Percentiles rank a stretch among this genome's conserved stretches.
Evolutionary conservation across 2,113 vertebrate species (phyloP).

Genomic region (Nothoprocta pentlandii): DNA sequence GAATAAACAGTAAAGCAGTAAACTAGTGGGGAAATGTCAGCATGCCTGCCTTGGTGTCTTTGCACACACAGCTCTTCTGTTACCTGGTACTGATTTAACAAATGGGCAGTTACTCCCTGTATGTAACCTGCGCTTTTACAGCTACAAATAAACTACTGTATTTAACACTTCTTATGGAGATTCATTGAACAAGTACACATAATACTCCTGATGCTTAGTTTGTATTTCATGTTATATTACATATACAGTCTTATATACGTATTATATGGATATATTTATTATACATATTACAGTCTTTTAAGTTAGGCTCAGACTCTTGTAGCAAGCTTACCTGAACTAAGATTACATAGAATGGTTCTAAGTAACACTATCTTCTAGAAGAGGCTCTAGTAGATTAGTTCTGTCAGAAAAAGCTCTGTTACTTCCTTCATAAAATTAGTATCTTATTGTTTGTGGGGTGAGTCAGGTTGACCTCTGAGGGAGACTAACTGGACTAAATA

Average conservation of each 20-base stretch:
- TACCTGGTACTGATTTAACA: background rate
- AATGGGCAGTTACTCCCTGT: constrained; percentile 40
- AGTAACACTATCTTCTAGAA: background rate
- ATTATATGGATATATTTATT: no score
- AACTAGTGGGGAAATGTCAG: background rate
- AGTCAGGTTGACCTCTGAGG: background rate
- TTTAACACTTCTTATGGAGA: background rate
- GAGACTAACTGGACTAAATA: background rate
- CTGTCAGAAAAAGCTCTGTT: background rate
- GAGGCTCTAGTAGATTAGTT: background rate
- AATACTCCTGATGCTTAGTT: background rate
- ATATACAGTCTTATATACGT: background rate
- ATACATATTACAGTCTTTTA: background rate
- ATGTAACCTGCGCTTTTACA: constrained; percentile 39
- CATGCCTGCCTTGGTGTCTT: constrained; percentile 9
- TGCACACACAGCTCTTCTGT: background rate
- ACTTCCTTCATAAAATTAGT: background rate
- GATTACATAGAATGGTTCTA: background rate
- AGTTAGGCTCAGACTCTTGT: background rate
- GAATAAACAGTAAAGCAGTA: background rate
- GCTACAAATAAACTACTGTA: constrained; percentile 50
- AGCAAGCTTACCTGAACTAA: background rate
- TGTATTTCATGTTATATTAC: background rate
- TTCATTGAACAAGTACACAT: background rate
- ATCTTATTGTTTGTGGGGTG: background rate